Evolutionary conservation across 2,113 vertebrate species (phyloP).

Genomic region (Pithys albifrons): DNA sequence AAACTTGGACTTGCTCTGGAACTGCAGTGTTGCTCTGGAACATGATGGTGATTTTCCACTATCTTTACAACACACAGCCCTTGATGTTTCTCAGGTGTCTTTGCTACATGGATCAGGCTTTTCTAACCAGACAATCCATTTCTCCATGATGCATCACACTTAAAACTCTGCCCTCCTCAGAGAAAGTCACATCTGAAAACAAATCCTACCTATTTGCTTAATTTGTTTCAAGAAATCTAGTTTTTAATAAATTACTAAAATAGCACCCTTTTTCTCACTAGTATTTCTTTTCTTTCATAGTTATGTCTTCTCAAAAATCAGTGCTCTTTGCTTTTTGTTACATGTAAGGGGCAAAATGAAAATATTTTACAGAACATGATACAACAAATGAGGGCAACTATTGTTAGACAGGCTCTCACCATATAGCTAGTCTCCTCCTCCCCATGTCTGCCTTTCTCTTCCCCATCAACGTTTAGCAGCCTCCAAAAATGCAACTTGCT

Average conservation of each 20-base stretch:
- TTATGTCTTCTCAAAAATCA: not conserved
- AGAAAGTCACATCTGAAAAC: not conserved
- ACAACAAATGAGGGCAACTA: not conserved
- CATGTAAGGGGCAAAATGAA: not conserved
- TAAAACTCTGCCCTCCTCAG: not conserved
- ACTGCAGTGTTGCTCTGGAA: not conserved
- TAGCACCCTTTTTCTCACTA: not conserved
- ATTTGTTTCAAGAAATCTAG: not conserved
- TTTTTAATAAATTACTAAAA: not conserved
- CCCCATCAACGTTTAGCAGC: not conserved
- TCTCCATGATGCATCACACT: not conserved
- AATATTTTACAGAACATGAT: not conserved
- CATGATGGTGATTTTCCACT: constrained; percentile 38
- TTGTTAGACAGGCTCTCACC: not conserved
- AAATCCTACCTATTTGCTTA: not conserved
- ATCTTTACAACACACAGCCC: not conserved
- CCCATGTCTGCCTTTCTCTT: not conserved
- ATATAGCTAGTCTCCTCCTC: not conserved
- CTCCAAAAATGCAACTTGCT: not conserved
- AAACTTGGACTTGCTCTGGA: not conserved
- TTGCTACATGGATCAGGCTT: not conserved
- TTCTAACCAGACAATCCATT: not conserved
- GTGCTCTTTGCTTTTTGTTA: not conserved
- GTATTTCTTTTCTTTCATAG: not conserved
- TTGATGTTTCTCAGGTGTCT: not conserved